phyloP scores from a whole-genome alignment of 2,113 vertebrate species.

The Dipodomys merriami region DNA sequence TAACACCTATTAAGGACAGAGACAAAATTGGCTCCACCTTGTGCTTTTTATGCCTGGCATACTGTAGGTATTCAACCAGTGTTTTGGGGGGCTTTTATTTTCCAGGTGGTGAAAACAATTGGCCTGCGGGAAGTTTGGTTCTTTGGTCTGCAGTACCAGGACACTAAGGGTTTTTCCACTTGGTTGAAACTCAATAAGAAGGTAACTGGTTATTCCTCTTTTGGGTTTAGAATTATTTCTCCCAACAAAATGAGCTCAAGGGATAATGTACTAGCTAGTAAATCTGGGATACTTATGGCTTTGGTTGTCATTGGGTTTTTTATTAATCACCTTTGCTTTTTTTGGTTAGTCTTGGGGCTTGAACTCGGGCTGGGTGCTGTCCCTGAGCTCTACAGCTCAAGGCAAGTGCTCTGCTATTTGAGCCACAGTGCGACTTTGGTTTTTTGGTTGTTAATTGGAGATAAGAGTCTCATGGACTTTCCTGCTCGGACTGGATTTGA shows the following conservation, averaged over 20 bases:
- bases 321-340: not conserved
- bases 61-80: constrained; percentile 28
- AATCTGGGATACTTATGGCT: not conserved
- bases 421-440: too few relatives aligned
- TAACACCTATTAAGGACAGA: constrained; percentile 31
- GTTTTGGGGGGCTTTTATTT: constrained; percentile 51
- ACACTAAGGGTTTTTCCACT: constrained; percentile 97
- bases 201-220: constrained; percentile 83
- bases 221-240: constrained; percentile 42
- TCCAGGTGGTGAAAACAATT: constrained; percentile 98
- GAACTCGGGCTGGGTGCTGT: too few relatives aligned
- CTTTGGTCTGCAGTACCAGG: constrained; percentile 98
- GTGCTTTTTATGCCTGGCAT: constrained; percentile 31
- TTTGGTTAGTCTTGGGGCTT: too few relatives aligned
- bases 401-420: too few relatives aligned
- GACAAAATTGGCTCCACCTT: not conserved
- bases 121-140: constrained; percentile 99
- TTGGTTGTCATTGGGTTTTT: not conserved
- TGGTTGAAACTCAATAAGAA: constrained; percentile 99
- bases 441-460: too few relatives aligned
- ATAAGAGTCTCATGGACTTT: too few relatives aligned
- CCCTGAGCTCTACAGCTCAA: too few relatives aligned
- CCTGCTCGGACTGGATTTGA: too few relatives aligned
- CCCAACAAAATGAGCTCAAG: not conserved
- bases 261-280: constrained; percentile 21